These are phyloP conservation scores for Vanessa cardui DNA, from an alignment of 2,888 invertebrate genomes.

Conservation along the genomic window DNA sequence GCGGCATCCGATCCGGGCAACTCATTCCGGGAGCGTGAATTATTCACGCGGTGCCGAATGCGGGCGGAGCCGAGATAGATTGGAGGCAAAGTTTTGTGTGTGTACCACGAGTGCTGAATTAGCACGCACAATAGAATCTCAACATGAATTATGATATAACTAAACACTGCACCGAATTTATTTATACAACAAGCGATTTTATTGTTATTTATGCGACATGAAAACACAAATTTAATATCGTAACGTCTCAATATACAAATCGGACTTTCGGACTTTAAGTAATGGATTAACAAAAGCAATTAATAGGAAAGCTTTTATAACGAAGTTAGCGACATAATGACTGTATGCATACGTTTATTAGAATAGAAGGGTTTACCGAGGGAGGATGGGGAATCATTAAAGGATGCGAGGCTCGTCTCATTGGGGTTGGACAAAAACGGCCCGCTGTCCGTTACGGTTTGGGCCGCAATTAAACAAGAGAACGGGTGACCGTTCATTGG, in stretches of 20 bases:
- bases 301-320: constrained; percentile 24
- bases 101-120: constrained; percentile 34
- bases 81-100: constrained; percentile 38
- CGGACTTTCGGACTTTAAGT: neutral
- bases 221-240: no score
- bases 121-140: constrained; percentile 20
- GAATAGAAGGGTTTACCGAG: constrained; percentile 37
- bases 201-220: no score
- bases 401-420: constrained; percentile 70
- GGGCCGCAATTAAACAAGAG: constrained; percentile 75
- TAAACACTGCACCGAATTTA: neutral
- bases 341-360: constrained; percentile 36
- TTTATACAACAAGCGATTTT: no score
- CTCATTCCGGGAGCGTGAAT: constrained; percentile 65
- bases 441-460: constrained; percentile 71
- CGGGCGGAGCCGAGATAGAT: constrained; percentile 52
- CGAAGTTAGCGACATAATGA: constrained; percentile 25
- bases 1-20: constrained; percentile 63
- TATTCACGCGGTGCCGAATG: constrained; percentile 67
- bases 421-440: constrained; percentile 70
- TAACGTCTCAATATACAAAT: neutral
- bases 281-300: constrained; percentile 9
- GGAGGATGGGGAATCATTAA: constrained; percentile 61
- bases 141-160: constrained; percentile 19
- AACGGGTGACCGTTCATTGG: constrained; percentile 65